Evolutionary conservation across 2,113 vertebrate genomes (phyloP), one percentile per base, ranked within the genome.

Genomic region (Megaleporinus macrocephalus): DNA sequence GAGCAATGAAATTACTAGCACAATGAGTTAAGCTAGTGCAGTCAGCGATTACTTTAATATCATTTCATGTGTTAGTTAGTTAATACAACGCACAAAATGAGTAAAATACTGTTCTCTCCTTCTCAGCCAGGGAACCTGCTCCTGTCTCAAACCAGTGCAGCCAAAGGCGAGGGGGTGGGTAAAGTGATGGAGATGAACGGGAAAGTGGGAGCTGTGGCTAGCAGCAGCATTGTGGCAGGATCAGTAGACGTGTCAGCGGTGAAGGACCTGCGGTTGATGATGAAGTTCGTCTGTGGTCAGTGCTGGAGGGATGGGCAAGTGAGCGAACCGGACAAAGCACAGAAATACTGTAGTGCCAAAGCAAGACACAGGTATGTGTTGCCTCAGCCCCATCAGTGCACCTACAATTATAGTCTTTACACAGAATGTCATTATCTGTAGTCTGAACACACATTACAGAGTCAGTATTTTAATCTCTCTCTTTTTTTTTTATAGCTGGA

Each of bases 271-370:
- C 84, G 90, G 63, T 91, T 98, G 87, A 95, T 95, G 86, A 96
- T 98, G 95, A 98, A 96, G 94, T 97, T 99, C 79, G 96, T 94
- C 49, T 99, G 98, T 62, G 91, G 94, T 85, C 95, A 95, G 83
- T 99, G 98, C 92, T 96, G 95, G 95, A 93, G 91, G 61, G 96
- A 94, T 0, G 95, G 97, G 24, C 94, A 94, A 85, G 91, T 95
- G 89, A 96, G 94, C 20, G 96, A 97, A 85, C 95, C 96, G 0
- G 96, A 98, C 92, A 96, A 95, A 88, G 89, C 93, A 73, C 94
- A 95, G 81, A 97, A 97, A 87, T 95, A 97, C 90, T 99, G 98
- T 90, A 94, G 87, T 6, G 95, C 96, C 86, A 99, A 97, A 93
- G 96, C 96, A 87, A 94, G 93, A 29, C 98, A 99, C 88, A 90